Evolutionary conservation across 2,797 vertebrate species (phyloP), one percentile per base, ranked within the genome.

Genomic region (Pogoniulus pusillus): DNA sequence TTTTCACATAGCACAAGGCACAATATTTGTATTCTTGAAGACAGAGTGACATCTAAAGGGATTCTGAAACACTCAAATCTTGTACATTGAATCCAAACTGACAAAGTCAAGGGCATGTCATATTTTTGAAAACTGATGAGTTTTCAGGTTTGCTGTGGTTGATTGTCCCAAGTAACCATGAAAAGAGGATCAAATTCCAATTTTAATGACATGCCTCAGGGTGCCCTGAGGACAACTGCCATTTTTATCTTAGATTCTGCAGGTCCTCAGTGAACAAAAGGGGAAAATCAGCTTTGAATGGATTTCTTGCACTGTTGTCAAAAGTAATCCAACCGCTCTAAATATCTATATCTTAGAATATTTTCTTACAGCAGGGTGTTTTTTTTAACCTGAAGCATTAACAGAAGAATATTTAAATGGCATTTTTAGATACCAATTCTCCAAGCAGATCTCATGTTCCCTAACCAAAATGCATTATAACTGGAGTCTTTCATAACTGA

Each of bases 31-130:
- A 98, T 98, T 99, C 97, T 97, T 99, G 98, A 99, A 99, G 98
- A 98, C 98, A 99, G 98, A 98, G 98, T 99, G 98, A 99, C 98
- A 99, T 98, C 98, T 99, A 98, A 99, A 99, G 98, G 98, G 98
- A 98, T 97, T 97, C 97, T 97, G 98, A 97, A 97, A 97, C 88
- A 98, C 95, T 97, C 95, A 70, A 93, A 70, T 32, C 94, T 88
- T 93, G 93, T 96, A 73, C 76, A 86, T 75, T 90, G 93, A 96
- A 97, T 95, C 92, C 96, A 95, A 95, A 95, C 96, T 96, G 98
- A 97, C 97, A 98, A 97, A 98, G 97, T 98, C 98, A 99, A 99
- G 98, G 98, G 97, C 98, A 98, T 97, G 96, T 96, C 97, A 97
- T 96, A 98, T 97, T 98, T 98, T 97, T 97, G 96, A 97, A 98